phyloP scores from a whole-genome alignment of 1,140 invertebrate species.

The Bacillus rossius region DNA sequence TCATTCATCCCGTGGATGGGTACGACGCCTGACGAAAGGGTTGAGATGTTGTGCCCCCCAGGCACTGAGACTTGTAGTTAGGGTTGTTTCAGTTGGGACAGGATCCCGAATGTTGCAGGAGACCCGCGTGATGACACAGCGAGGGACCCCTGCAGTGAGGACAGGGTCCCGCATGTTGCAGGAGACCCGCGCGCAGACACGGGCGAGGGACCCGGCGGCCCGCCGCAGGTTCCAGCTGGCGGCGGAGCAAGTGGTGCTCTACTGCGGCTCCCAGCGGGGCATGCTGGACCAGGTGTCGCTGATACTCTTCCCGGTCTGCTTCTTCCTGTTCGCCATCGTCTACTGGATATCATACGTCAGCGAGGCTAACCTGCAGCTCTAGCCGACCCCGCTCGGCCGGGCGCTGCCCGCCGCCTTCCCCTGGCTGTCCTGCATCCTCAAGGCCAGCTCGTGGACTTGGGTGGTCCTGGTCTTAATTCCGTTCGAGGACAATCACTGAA shows the following conservation, averaged over 20 bases:
- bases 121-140: too few species aligned
- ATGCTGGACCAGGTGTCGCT: constrained; percentile 52
- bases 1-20: too few species aligned
- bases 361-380: constrained; percentile 35
- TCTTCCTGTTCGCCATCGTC: constrained; percentile 55
- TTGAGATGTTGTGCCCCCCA: too few species aligned
- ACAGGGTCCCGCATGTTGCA: too few species aligned
- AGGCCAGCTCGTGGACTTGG: constrained; percentile 31
- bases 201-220: neutral
- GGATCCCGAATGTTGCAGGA: too few species aligned
- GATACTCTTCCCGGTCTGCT: constrained; percentile 61
- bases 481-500: too few species aligned
- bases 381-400: constrained; percentile 52
- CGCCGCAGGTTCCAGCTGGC: constrained; percentile 37
- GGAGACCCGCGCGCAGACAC: neutral
- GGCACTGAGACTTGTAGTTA: too few species aligned
- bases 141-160: too few species aligned
- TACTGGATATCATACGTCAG: constrained; percentile 65
- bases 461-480: too few species aligned
- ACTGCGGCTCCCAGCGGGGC: constrained; percentile 51
- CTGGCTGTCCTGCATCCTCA: constrained; percentile 60
- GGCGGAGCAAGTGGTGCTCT: constrained; percentile 47
- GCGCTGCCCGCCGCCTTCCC: constrained; percentile 58
- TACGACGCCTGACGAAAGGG: too few species aligned
- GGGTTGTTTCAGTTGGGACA: too few species aligned